Evolutionary conservation across 2,113 vertebrate genomes (phyloP).

Genomic region (Chloropsis hardwickii): DNA sequence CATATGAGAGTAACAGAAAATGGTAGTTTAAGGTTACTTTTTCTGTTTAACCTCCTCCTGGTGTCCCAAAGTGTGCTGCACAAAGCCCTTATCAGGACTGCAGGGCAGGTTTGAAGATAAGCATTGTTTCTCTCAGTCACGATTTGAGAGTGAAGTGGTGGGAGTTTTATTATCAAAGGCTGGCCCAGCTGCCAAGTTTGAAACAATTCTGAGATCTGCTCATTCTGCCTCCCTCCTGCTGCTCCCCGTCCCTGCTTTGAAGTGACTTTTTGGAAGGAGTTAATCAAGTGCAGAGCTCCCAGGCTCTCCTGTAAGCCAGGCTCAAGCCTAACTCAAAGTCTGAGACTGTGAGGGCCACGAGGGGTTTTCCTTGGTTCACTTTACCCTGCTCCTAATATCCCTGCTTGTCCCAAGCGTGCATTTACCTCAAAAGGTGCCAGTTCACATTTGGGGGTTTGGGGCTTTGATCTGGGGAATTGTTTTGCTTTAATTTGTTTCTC

Average conservation of each 20-base stretch:
- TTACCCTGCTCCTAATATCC: not conserved
- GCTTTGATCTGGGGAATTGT: not conserved
- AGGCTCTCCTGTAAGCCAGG: not conserved
- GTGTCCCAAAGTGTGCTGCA: not conserved
- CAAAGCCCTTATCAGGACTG: not conserved
- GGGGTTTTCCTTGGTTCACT: not conserved
- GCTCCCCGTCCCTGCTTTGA: not conserved
- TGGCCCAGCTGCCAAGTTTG: not conserved
- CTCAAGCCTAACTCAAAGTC: not conserved
- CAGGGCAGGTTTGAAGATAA: not conserved
- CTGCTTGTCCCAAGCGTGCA: not conserved
- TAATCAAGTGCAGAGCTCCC: not conserved
- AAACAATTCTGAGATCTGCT: not conserved
- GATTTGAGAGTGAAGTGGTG: not conserved
- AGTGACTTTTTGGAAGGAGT: not conserved
- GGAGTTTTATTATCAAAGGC: not conserved
- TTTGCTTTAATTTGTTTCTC: not conserved
- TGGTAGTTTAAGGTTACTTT: not conserved
- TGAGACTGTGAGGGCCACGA: not conserved
- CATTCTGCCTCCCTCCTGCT: not conserved
- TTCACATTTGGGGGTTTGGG: not conserved
- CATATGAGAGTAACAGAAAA: not conserved
- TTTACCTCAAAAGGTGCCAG: not conserved
- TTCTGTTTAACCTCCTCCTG: not conserved
- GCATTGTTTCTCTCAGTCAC: not conserved